Evolutionary conservation across 1,140 invertebrate species (phyloP).

Genomic region (Drosophila cardini): DNA sequence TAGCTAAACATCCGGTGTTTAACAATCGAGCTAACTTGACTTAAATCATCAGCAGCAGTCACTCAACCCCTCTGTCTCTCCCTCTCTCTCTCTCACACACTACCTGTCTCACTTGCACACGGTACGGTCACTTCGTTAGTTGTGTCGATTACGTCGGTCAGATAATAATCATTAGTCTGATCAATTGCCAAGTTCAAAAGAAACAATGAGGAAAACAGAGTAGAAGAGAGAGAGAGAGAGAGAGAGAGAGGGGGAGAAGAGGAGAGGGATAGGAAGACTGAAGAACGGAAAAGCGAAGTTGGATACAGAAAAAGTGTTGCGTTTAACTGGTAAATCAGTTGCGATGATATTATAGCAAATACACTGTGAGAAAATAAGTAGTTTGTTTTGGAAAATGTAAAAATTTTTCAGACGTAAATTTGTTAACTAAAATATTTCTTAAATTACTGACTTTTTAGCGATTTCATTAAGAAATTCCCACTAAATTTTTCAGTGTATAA

Average conservation of each 20-base stretch:
- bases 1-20: slow-evolving; percentile 77
- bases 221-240: not conserved
- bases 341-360: slow-evolving; percentile 3
- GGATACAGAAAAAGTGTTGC: slow-evolving; percentile 74
- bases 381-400: too few species aligned
- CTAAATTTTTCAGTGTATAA: too few species aligned
- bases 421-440: too few species aligned
- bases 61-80: slow-evolving; percentile 1
- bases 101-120: not conserved
- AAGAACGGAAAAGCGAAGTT: slow-evolving; percentile 50
- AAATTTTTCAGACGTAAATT: too few species aligned
- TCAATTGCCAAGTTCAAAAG: slow-evolving; percentile 57
- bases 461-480: too few species aligned
- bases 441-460: too few species aligned
- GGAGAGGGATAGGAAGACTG: not conserved
- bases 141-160: slow-evolving; percentile 46
- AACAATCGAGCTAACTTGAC: slow-evolving; percentile 74
- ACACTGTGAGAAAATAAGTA: too few species aligned
- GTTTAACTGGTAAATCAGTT: slow-evolving; percentile 81
- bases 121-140: slow-evolving; percentile 33
- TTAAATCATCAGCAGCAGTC: slow-evolving; percentile 66
- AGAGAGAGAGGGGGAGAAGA: not conserved
- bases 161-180: slow-evolving; percentile 82
- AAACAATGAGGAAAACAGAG: slow-evolving; percentile 20
- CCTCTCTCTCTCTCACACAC: not conserved